A percentile compares a stretch with the other conserved stretches of the same genome.
These are phyloP conservation scores for Agapornis roseicollis DNA, from an alignment of 2,113 vertebrate species.

Conservation along the genomic window DNA sequence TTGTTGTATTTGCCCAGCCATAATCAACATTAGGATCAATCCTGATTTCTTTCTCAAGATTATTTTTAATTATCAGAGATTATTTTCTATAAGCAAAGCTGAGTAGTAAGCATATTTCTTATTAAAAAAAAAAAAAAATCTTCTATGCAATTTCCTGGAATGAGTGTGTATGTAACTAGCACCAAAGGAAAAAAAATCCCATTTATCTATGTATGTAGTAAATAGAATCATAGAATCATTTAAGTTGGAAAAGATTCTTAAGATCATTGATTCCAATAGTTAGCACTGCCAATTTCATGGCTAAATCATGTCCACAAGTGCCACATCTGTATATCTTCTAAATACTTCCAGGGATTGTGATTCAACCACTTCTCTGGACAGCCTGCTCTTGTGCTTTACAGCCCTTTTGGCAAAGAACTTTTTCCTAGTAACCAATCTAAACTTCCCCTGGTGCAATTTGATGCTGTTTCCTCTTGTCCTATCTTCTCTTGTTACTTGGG, in stretches of 20 bases:
- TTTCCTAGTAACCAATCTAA: background rate
- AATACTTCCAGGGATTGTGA: background rate
- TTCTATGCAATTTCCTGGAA: background rate
- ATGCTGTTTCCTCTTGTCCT: background rate
- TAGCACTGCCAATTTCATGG: background rate
- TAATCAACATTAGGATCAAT: background rate
- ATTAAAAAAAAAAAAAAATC: background rate
- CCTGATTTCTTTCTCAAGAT: background rate
- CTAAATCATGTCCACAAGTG: background rate
- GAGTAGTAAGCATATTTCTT: background rate
- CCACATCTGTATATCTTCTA: accelerated
- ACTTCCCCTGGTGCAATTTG: accelerated
- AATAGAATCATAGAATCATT: background rate
- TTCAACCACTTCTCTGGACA: background rate
- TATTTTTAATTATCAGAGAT: background rate
- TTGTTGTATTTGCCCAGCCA: background rate
- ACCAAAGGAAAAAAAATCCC: background rate
- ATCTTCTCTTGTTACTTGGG: accelerated
- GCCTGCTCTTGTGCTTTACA: background rate
- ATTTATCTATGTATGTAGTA: background rate
- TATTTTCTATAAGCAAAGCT: background rate
- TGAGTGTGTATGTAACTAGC: background rate
- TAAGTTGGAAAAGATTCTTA: background rate
- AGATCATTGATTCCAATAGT: accelerated
- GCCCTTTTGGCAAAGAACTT: accelerated